phyloP scores from a whole-genome alignment of 1,140 invertebrate species.

The Grapholita molesta region DNA sequence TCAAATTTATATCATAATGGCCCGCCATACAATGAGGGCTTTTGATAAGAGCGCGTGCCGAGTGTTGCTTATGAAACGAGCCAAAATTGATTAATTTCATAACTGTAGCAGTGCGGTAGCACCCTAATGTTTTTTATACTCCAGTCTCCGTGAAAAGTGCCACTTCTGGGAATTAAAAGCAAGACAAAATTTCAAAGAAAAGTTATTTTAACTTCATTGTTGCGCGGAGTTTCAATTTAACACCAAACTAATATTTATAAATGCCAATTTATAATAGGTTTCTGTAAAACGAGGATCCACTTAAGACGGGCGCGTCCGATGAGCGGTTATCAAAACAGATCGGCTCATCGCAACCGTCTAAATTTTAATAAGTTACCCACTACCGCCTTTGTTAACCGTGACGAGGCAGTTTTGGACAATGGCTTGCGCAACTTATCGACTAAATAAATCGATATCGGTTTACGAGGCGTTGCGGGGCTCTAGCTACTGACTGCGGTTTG shows the following conservation, averaged over 20 bases:
- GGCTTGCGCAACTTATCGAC: constrained; percentile 74
- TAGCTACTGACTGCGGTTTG: constrained; percentile 74
- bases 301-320: constrained; percentile 46
- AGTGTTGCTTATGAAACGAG: constrained; percentile 50
- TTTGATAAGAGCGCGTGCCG: constrained; percentile 63
- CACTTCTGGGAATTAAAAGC: not conserved
- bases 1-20: constrained; percentile 72
- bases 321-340: constrained; percentile 73
- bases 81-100: constrained; percentile 73
- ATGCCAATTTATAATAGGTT: constrained; percentile 39
- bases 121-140: not conserved
- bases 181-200: not conserved
- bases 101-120: constrained; percentile 31
- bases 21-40: constrained; percentile 44
- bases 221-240: constrained; percentile 21
- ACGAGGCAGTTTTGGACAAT: constrained; percentile 69
- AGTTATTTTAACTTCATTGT: not conserved
- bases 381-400: constrained; percentile 72
- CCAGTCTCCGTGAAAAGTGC: not conserved
- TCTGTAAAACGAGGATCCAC: constrained; percentile 51
- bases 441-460: constrained; percentile 76
- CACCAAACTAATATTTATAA: constrained; percentile 41
- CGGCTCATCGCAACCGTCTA: constrained; percentile 66
- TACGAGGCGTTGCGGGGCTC: constrained; percentile 71
- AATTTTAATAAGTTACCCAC: constrained; percentile 77